Evolutionary conservation across 2,888 invertebrate species (phyloP).

Genomic region (Junonia oenone): DNA sequence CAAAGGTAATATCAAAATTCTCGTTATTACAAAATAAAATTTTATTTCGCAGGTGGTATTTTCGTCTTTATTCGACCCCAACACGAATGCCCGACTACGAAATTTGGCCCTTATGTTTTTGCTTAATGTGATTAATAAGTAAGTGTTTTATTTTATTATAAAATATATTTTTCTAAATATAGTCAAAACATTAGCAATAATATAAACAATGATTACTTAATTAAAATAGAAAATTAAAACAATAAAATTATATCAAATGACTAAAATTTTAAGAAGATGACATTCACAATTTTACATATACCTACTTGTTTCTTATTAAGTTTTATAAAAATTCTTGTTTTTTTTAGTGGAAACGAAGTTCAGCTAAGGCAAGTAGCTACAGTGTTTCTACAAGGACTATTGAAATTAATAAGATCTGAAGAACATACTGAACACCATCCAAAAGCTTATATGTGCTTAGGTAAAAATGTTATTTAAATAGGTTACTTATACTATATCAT

Average conservation of each 20-base stretch:
- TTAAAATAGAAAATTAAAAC: no score
- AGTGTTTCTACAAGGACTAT: slow-evolving; percentile 86
- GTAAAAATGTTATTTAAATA: slow-evolving; percentile 40
- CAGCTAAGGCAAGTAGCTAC: slow-evolving; percentile 83
- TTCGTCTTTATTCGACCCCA: slow-evolving; percentile 90
- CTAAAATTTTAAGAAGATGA: no score
- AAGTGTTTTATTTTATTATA: slow-evolving; percentile 55
- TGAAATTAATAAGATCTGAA: slow-evolving; percentile 84
- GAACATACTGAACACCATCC: slow-evolving; percentile 81
- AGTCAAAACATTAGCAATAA: no score
- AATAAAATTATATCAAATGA: no score
- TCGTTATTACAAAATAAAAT: not conserved
- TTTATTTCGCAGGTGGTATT: slow-evolving; percentile 83
- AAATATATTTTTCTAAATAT: no score
- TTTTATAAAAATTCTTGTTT: not conserved
- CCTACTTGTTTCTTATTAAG: no score
- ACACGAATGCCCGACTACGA: slow-evolving; percentile 90
- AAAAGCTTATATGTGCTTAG: slow-evolving; percentile 87
- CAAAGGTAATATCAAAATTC: no score
- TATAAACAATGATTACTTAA: no score
- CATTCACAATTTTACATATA: no score
- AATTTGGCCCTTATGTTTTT: slow-evolving; percentile 90
- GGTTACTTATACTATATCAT: not conserved
- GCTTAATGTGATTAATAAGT: slow-evolving; percentile 89
- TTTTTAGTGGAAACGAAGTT: slow-evolving; percentile 78